Evolutionary conservation across 2,797 vertebrate genomes (phyloP), one percentile per base, ranked within the genome.

Genomic region (Lutjanus campechanus): DNA sequence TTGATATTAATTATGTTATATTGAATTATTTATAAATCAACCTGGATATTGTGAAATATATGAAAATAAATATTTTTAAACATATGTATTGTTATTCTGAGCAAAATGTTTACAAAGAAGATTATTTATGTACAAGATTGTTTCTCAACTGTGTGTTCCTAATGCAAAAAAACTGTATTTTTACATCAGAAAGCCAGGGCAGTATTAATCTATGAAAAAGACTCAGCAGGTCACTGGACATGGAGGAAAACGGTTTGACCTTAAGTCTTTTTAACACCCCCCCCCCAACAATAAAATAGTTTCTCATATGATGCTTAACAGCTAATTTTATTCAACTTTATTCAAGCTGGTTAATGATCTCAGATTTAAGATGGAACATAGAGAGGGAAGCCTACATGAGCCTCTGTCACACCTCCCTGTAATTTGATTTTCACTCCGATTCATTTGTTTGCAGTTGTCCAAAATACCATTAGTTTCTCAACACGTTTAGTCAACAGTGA

Each of bases 31-130:
- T 94, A 92, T 88, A 91, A 93, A 91, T 93, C 82, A 88, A 91
- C 85, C 69, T 93, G 89, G 67, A 93, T 88, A 93, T 93, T 93
- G 91, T 95, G 91, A 92, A 90, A 91, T 91, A 91, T 91, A 86
- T 91, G 76, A 84, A 93, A 95, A 94, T 93, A 95, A 94, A 95
- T 94, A 94, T 92, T 92, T 94, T 92, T 90, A 91, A 93, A 93
- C 85, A 85, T 85, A 85, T 17, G 59, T 19, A 68, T 80, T 69
- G 74, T 84, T 81, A 83, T 83, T 87, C 22, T 83, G 70, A 76
- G 64, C 69, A 68, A 82, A 70, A 10, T 85, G 20, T 70, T 81
- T 55, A 56, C 49, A 44, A 9, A 53, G 29, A 64, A 51, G 41
- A 61, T 11, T 8, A 73, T 41, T 69, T 25, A 65, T 79, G 40